phyloP scores from a whole-genome alignment of 2,888 invertebrate species.

The Andrena marginata region DNA sequence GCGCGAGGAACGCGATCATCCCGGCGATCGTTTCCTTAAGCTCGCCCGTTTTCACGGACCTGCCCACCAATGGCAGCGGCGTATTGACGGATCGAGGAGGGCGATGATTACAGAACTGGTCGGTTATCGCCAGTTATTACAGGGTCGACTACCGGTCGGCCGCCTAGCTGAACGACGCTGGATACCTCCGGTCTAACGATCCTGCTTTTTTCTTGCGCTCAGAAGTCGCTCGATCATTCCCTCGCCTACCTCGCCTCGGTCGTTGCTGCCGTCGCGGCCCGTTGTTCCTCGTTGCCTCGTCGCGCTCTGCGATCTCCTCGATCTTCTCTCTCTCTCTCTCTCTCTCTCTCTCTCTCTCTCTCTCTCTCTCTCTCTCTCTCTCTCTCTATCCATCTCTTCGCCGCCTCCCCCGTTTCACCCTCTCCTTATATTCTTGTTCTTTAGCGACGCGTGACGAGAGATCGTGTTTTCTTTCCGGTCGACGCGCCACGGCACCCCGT shows the following conservation, averaged over 20 bases:
- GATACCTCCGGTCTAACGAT: slow-evolving; percentile 38
- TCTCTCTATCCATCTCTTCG: not conserved
- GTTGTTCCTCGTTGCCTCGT: slow-evolving; percentile 25
- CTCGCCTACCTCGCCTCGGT: slow-evolving; percentile 5
- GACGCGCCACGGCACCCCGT: slow-evolving; percentile 59
- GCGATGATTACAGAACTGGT: slow-evolving; percentile 67
- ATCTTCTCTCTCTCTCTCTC: not conserved
- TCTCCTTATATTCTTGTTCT: slow-evolving; percentile 53
- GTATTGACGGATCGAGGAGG: slow-evolving; percentile 55
- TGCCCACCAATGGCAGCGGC: not conserved
- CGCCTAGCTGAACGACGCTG: slow-evolving; percentile 33
- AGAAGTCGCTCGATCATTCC: slow-evolving; percentile 40
- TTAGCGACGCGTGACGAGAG: slow-evolving; percentile 78
- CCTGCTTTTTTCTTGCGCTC: slow-evolving; percentile 28
- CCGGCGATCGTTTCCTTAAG: slow-evolving; percentile 39
- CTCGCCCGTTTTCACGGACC: slow-evolving; percentile 49
- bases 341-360: not conserved
- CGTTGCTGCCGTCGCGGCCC: slow-evolving; percentile 20
- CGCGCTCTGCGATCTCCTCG: slow-evolving; percentile 17
- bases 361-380: not conserved
- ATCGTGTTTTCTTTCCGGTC: slow-evolving; percentile 78
- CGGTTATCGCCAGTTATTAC: slow-evolving; percentile 73
- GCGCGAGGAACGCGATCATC: not conserved
- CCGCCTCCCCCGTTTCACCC: slow-evolving; percentile 26
- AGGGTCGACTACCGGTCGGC: slow-evolving; percentile 59